A percentile compares a stretch with the other conserved stretches of the same genome.
phyloP scores from a whole-genome alignment of 2,113 vertebrate species.

The Campylomormyrus tamandua region DNA sequence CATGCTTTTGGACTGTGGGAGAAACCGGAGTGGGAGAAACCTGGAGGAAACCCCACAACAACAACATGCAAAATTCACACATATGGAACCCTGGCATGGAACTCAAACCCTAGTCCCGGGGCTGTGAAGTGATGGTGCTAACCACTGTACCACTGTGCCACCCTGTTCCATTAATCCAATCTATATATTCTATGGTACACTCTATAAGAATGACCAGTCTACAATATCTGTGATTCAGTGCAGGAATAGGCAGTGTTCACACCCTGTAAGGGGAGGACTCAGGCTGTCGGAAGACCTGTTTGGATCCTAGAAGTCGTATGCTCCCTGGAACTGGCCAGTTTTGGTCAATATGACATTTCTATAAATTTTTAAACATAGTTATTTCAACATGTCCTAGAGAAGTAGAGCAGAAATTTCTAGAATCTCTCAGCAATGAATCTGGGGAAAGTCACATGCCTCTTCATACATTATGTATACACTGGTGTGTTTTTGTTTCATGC shows the following conservation, averaged over 20 bases:
- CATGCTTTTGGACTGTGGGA: not conserved
- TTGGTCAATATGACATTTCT: not conserved
- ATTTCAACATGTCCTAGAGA: constrained; percentile 8
- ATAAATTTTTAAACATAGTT: constrained; percentile 6
- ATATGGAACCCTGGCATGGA: not conserved
- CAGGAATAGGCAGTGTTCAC: not conserved
- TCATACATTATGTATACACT: not conserved
- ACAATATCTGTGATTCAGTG: not conserved
- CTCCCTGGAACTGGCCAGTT: not conserved
- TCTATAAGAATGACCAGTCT: not conserved
- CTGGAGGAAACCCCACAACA: not conserved
- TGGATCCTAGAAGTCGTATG: not conserved
- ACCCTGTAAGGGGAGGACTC: not conserved
- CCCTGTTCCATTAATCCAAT: not conserved
- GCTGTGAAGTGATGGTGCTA: not conserved
- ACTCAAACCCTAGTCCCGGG: not conserved
- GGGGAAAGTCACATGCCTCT: not conserved
- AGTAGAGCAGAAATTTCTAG: constrained; percentile 11
- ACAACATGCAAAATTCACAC: not conserved
- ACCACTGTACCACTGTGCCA: not conserved
- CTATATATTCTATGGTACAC: not conserved
- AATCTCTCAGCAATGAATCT: not conserved
- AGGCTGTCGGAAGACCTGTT: not conserved
- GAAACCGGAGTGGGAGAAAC: not conserved
- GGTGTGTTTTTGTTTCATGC: not conserved